phyloP scores from a whole-genome alignment of 1,140 invertebrate species.

The Oryctes rhinoceros region DNA sequence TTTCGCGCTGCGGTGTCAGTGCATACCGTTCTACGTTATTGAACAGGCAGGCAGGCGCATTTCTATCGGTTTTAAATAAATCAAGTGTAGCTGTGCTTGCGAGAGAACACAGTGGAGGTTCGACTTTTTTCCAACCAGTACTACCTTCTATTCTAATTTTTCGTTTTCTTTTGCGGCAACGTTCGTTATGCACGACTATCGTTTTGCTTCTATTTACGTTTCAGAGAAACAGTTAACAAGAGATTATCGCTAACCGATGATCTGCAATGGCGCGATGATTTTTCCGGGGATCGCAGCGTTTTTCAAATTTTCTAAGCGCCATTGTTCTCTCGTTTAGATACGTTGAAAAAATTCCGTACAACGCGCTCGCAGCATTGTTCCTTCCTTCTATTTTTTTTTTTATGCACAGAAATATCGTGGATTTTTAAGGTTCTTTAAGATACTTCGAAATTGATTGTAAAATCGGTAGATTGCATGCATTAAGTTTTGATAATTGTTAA shows the following conservation, averaged over 20 bases:
- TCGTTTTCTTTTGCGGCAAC: neutral
- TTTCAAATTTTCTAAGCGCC: too few species aligned
- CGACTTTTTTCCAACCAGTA: neutral
- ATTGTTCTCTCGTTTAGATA: too few species aligned
- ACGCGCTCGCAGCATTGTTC: too few species aligned
- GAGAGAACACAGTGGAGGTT: neutral
- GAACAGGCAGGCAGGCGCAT: slow-evolving; percentile 2
- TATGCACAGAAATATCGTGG: too few species aligned
- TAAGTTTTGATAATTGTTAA: too few species aligned
- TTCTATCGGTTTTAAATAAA: slow-evolving; percentile 11
- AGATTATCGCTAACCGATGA: slow-evolving; percentile 3
- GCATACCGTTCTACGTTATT: slow-evolving; percentile 21
- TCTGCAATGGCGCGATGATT: neutral
- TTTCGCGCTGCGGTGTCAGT: neutral
- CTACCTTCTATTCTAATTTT: slow-evolving; percentile 14
- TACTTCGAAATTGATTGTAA: too few species aligned
- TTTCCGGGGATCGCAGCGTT: neutral
- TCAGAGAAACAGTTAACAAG: neutral
- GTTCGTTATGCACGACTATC: neutral
- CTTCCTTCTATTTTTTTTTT: too few species aligned
- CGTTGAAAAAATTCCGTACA: too few species aligned
- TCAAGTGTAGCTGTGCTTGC: neutral
- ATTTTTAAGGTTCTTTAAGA: too few species aligned
- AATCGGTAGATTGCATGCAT: too few species aligned
- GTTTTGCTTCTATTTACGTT: slow-evolving; percentile 11